Base-by-base conservation (phyloP, 2,888 invertebrate genomes). In the Autographa pulchrina region DNA sequence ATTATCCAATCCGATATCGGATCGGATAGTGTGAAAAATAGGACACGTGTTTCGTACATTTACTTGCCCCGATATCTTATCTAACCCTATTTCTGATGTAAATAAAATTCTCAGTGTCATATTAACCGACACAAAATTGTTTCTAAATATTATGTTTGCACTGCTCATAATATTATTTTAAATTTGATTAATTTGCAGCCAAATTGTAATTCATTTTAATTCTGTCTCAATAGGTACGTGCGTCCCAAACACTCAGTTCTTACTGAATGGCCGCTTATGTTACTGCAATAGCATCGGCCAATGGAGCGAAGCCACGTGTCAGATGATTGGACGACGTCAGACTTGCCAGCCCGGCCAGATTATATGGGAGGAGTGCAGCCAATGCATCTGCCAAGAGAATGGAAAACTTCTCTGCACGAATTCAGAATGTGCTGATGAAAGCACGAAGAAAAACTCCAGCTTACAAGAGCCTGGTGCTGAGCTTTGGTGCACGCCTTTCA, bases 321-420 rank as follows among this genome's bases (percentile, higher is more conserved):
- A 87, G 38, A 61, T 72, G 20, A 83, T 87, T 61, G 80, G 78
- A 2, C 88, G 89, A 4, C 89, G 87, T 3, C 88, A 90, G 9
- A 69, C 75, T 2, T 95, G 95, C 77, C 81, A 85, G 35, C 89
- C 92, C 0, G 94, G 94, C 0, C 89, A 92, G 72, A 84, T 94
- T 5, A 83, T 91, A 31, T 91, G 91, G 90, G 90, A 92, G 60
- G 93, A 92, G 66, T 95, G 95, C 78, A 91, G 86, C 25, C 91
- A 92, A 76, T 95, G 95, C 72, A 87, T 92, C 66, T 95, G 95
- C 65, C 92, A 92, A 75, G 88, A 90, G 38, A 90, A 91, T 58
- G 91, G 92, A 0, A 86, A 91, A 38, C 81, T 93, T 1, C 54
- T 89, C 7, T 95, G 95, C 75, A 90, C 89, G 2, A 88, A 89